Conservation (phyloP, 1,140 invertebrate species). For the Drosophila kikkawai region DNA sequence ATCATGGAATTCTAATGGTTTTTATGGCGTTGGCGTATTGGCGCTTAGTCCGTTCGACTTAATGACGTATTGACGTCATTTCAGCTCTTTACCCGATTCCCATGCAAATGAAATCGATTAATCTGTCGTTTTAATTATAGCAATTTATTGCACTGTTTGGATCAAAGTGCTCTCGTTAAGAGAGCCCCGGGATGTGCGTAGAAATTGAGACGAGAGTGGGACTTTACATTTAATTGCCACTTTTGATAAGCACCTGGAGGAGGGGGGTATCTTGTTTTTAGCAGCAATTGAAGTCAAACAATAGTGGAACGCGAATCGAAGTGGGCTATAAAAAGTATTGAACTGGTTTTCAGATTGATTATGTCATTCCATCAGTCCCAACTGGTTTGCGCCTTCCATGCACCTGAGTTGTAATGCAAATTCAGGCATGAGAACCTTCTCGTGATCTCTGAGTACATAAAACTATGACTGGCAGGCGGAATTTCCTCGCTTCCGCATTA, state of each 20-base stretch:
- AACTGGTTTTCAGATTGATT: constrained; percentile 32
- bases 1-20: constrained; percentile 8
- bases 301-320: constrained; percentile 3
- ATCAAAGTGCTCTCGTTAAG: constrained; percentile 21
- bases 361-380: constrained; percentile 10
- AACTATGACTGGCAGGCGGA: constrained; percentile 4
- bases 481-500: constrained; percentile 13
- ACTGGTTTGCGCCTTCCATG: constrained; percentile 6
- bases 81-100: constrained; percentile 11
- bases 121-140: constrained; percentile 57
- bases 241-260: neutral
- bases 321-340: constrained; percentile 19
- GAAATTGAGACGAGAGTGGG: neutral
- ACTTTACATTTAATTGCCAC: constrained; percentile 18
- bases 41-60: neutral
- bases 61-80: constrained; percentile 8
- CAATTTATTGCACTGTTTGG: constrained; percentile 20
- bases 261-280: neutral
- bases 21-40: constrained; percentile 3
- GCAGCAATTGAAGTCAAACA: neutral
- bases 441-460: constrained; percentile 28
- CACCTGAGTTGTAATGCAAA: constrained; percentile 34
- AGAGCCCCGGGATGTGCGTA: constrained; percentile 8
- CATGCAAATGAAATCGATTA: constrained; percentile 52
- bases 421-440: neutral